Percentiles rank a stretch among this genome's conserved stretches.
Conservation (phyloP, 2,797 vertebrate genomes). For the Peromyscus melanophrys region DNA sequence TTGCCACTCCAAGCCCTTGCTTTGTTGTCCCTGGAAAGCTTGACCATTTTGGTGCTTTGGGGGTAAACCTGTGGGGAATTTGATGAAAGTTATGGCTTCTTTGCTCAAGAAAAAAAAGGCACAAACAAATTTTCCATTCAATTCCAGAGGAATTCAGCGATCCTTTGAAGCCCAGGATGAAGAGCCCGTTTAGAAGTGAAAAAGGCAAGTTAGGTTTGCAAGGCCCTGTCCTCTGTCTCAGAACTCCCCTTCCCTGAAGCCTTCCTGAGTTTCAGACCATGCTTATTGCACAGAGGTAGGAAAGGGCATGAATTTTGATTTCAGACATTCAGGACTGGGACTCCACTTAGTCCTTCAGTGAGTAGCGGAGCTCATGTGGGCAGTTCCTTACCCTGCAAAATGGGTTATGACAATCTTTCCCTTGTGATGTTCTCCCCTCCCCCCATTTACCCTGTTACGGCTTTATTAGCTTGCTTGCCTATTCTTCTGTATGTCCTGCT, state of each 20-base stretch:
- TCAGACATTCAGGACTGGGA: neutral
- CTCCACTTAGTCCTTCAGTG: neutral
- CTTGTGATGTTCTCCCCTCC: neutral
- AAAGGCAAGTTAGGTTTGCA: conserved; percentile 49
- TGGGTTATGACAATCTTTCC: neutral
- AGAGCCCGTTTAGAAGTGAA: conserved; percentile 58
- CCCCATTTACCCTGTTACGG: neutral
- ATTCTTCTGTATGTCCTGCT: neutral
- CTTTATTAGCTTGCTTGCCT: conserved; percentile 21
- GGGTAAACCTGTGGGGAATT: neutral
- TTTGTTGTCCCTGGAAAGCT: conserved; percentile 10
- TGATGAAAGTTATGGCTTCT: neutral
- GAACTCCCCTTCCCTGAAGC: neutral
- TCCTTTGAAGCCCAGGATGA: conserved; percentile 31
- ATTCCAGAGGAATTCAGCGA: conserved; percentile 33
- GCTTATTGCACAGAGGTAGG: neutral
- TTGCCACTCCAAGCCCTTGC: neutral
- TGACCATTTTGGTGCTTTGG: neutral
- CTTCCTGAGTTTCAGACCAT: neutral
- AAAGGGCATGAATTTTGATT: neutral
- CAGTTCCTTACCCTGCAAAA: neutral
- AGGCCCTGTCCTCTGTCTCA: neutral
- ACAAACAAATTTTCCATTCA: conserved; percentile 61
- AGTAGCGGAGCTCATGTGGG: neutral
- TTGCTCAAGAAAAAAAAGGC: neutral